These are phyloP conservation scores for Yoshiicerus persimilis DNA, from an alignment of 1,140 invertebrate genomes.

Conservation along the genomic window DNA sequence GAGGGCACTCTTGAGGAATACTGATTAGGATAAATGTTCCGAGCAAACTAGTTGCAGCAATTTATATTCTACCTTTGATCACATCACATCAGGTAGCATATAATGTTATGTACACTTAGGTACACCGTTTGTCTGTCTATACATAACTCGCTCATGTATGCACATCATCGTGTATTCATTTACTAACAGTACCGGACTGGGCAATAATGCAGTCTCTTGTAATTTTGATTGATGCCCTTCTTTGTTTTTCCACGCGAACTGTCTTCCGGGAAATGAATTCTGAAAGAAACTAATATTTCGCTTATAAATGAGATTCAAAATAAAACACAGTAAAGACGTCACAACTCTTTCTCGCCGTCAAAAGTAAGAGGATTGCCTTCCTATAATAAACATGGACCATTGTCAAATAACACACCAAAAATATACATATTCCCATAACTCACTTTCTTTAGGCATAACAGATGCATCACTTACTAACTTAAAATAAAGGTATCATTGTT, in stretches of 20 bases:
- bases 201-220: not conserved
- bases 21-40: constrained; percentile 3
- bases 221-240: not conserved
- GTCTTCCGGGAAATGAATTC: not conserved
- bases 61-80: constrained; percentile 13
- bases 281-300: not conserved
- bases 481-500: too few relatives aligned
- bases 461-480: too few relatives aligned
- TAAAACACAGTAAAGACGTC: not conserved
- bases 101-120: too few relatives aligned
- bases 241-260: not conserved
- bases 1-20: constrained; percentile 2
- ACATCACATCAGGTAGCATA: not conserved
- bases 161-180: not conserved
- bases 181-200: not conserved
- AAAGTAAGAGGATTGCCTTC: not conserved
- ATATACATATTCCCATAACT: not conserved
- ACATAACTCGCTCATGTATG: not conserved
- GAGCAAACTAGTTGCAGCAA: not conserved
- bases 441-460: too few relatives aligned
- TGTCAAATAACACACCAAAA: not conserved
- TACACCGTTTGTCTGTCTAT: too few relatives aligned
- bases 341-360: not conserved
- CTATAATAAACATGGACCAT: not conserved
- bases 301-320: not conserved